These are phyloP conservation scores for Acrobasis suavella DNA, from an alignment of 2,888 invertebrate species.

Conservation along the genomic window DNA sequence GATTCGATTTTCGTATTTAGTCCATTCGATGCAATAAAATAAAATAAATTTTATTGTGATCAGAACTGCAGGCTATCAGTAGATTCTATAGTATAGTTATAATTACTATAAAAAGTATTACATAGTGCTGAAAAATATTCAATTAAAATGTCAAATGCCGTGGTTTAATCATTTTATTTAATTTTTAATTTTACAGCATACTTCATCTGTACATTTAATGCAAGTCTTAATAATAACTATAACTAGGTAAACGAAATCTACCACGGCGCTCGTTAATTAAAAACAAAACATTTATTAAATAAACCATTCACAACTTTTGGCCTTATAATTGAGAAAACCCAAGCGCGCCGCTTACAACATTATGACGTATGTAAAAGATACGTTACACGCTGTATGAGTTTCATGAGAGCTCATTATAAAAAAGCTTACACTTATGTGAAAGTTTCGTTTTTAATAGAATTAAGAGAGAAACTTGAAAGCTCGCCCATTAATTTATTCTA, in stretches of 20 bases:
- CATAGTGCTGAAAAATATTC: too few relatives aligned
- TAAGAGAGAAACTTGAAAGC: slow-evolving; percentile 56
- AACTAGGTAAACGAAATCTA: slow-evolving; percentile 26
- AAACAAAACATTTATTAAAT: slow-evolving; percentile 19
- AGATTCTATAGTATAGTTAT: too few relatives aligned
- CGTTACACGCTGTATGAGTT: slow-evolving; percentile 33
- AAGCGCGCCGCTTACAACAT: slow-evolving; percentile 6
- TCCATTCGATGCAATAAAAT: too few relatives aligned
- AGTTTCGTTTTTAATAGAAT: slow-evolving; percentile 40
- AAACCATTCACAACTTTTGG: slow-evolving; percentile 15
- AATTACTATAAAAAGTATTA: too few relatives aligned
- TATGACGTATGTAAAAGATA: slow-evolving; percentile 27
- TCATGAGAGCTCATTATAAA: slow-evolving; percentile 39
- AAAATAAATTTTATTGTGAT: too few relatives aligned
- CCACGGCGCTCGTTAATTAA: slow-evolving; percentile 18
- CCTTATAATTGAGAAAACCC: slow-evolving; percentile 15
- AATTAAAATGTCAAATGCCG: slow-evolving; percentile 8
- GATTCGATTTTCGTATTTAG: too few relatives aligned
- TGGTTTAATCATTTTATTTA: slow-evolving; percentile 27
- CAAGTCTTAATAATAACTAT: slow-evolving; percentile 27
- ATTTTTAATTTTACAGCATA: slow-evolving; percentile 26
- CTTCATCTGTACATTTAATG: slow-evolving; percentile 30
- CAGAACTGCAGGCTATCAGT: too few relatives aligned
- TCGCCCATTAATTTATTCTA: slow-evolving; percentile 61
- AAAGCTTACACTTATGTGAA: slow-evolving; percentile 44